Base-by-base conservation (phyloP, 1,140 invertebrate species). In the Epicauta chinensis region DNA sequence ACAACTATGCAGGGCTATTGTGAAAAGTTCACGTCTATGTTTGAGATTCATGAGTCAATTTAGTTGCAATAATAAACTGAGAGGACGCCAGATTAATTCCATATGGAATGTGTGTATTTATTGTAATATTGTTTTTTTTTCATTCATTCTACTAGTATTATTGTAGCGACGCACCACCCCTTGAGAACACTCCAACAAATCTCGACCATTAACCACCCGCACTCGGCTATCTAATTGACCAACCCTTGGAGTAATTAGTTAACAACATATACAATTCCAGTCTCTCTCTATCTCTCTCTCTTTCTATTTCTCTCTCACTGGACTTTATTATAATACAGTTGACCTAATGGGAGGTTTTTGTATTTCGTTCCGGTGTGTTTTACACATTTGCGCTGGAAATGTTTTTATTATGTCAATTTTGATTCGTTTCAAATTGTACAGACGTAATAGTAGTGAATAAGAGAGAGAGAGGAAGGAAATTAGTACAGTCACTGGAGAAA, bases 1-100 rank as follows among this genome's bases (percentile, higher is more conserved):
- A 23, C 7, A 23, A n/a, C n/a, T n/a, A n/a, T n/a, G n/a, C 4
- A 23, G 46, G 40, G 46, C 50, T 39, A 51, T 32, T 50, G 49
- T 45, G 58, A 60, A 62, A 62, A 60, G 53, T 58, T 48, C 31
- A 37, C 29, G 37, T 39, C 58, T 57, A 37, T 55, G 59, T 64
- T n/a, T 60, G 57, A 64, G 60, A 64, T 64, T 64, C 62, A 64
- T 64, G 62, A 64, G 59, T 61, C 60, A 64, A 64, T 64, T 64
- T 64, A 64, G 62, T 64, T 64, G 62, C 62, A 61, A 55, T 60
- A 64, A 64, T 62, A 60, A 60, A 56, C 43, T 46, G 52, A 41
- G n/a, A n/a, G 60, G 57, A 38, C 55, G 46, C 23, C 35, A 57
- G 53, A 59, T 63, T 63, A 61, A 63, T 63, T 61, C 45, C 44